Evolutionary conservation across 2,797 vertebrate genomes (phyloP).

Genomic region (Chaunax sp.): DNA sequence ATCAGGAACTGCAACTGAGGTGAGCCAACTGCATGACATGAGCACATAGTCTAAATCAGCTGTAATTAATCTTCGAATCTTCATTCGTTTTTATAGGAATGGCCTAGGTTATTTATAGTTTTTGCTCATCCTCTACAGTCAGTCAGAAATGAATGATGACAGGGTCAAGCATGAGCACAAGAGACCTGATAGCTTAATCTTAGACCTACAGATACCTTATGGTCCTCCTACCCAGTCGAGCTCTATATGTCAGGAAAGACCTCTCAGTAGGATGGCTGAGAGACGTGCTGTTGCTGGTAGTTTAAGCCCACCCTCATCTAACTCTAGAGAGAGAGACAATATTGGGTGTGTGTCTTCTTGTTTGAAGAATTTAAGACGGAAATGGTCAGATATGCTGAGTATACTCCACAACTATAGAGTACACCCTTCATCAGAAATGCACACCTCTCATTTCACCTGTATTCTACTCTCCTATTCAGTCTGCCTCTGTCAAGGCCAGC

Average conservation of each 20-base stretch:
- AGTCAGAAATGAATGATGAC: conserved; percentile 54
- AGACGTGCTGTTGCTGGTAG: conserved; percentile 29
- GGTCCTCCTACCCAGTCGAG: conserved; percentile 44
- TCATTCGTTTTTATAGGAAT: too few relatives aligned
- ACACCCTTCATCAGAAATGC: not conserved
- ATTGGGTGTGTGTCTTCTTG: not conserved
- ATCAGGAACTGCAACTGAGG: conserved; percentile 78
- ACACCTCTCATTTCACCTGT: not conserved
- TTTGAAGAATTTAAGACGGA: not conserved
- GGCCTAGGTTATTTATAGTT: too few relatives aligned
- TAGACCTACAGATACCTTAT: conserved; percentile 72
- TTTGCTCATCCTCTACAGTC: too few relatives aligned
- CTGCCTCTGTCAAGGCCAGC: not conserved
- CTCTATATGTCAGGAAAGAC: conserved; percentile 56
- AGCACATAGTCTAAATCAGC: not conserved
- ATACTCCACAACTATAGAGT: not conserved
- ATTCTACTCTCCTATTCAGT: conserved; percentile 3
- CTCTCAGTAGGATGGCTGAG: conserved; percentile 46
- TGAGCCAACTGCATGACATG: conserved; percentile 34
- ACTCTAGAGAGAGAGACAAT: conserved; percentile 53
- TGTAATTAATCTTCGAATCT: too few relatives aligned
- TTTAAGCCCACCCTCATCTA: conserved; percentile 21
- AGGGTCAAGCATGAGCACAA: conserved; percentile 31
- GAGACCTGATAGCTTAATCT: conserved; percentile 64
- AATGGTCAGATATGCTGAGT: not conserved